These are phyloP conservation scores for Tragelaphus eurycerus DNA, from an alignment of 2,797 vertebrate genomes.

Conservation along the genomic window DNA sequence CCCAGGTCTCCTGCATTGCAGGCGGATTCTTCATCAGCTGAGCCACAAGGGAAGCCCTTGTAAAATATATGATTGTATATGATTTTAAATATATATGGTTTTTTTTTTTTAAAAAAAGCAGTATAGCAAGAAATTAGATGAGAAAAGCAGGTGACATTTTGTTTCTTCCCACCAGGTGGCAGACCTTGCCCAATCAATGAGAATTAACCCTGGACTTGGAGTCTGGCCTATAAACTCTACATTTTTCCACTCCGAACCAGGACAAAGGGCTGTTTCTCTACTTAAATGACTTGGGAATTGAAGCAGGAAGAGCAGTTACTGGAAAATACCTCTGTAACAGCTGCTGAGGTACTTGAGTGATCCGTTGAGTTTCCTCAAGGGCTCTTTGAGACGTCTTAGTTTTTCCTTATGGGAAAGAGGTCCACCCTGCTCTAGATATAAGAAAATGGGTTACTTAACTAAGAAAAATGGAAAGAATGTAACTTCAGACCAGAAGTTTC, in stretches of 20 bases:
- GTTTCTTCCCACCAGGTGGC: conserved; percentile 69
- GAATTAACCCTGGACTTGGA: not conserved
- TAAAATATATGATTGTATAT: not conserved
- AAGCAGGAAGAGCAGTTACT: not conserved
- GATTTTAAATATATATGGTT: not conserved
- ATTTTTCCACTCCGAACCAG: not conserved
- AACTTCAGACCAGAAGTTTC: not conserved
- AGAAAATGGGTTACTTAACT: not conserved
- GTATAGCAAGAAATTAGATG: no score
- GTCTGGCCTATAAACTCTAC: not conserved
- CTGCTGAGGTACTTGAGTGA: not conserved
- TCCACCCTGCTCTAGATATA: not conserved
- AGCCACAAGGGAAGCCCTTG: not conserved
- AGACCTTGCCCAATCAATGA: conserved; percentile 24
- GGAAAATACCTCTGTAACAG: not conserved
- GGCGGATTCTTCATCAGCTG: not conserved
- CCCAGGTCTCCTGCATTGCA: not conserved
- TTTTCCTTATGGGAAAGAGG: conserved; percentile 30
- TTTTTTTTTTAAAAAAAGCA: not conserved
- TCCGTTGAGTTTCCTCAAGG: not conserved
- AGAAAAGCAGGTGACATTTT: conserved; percentile 12
- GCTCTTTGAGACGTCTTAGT: not conserved
- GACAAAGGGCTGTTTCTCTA: not conserved
- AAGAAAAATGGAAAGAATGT: not conserved
- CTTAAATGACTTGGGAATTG: not conserved